Conservation (phyloP, 2,888 invertebrate genomes). For the Nemotelus pantherinus region DNA sequence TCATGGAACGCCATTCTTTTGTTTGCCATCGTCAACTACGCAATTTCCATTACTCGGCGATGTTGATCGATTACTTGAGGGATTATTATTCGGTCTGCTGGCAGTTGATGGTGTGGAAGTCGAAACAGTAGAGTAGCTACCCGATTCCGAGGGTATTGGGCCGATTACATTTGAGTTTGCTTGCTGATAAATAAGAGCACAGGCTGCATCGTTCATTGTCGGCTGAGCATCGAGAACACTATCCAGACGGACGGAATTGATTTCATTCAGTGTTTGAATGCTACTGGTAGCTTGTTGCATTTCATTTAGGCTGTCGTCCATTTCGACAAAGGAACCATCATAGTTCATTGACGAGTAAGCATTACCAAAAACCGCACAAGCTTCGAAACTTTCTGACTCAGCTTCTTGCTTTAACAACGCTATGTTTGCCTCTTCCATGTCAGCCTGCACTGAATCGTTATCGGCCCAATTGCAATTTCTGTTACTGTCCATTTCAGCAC, state of each 20-base stretch:
- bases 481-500: neutral
- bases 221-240: slow-evolving; percentile 13
- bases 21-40: slow-evolving; percentile 2
- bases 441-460: neutral
- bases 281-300: neutral
- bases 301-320: slow-evolving; percentile 10
- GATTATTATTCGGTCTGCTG: neutral
- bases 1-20: slow-evolving; percentile 48
- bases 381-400: slow-evolving; percentile 34
- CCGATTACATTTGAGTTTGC: neutral
- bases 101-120: neutral
- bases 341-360: no score
- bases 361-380: neutral
- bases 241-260: neutral
- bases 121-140: slow-evolving; percentile 11
- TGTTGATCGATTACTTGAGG: neutral
- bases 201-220: slow-evolving; percentile 40
- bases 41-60: neutral
- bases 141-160: slow-evolving; percentile 11
- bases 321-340: neutral
- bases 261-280: neutral
- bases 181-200: slow-evolving; percentile 40
- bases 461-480: slow-evolving; percentile 1
- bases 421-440: neutral
- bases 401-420: slow-evolving; percentile 28